phyloP scores from a whole-genome alignment of 2,113 vertebrate genomes.

The Columba livia region DNA sequence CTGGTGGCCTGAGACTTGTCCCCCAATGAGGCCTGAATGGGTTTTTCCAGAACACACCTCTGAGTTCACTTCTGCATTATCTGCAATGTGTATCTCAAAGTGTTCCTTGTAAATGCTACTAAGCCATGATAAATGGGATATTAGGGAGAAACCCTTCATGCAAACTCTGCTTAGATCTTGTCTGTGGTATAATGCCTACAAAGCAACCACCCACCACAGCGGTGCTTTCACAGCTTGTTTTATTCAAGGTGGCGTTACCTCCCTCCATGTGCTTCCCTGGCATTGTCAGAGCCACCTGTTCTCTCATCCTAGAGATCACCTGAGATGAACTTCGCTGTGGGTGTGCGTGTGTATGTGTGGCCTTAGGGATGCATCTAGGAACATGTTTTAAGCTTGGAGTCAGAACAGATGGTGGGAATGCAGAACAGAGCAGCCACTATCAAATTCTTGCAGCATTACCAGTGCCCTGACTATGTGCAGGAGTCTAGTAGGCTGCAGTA shows the following conservation, averaged over 20 bases:
- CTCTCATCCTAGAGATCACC: background rate
- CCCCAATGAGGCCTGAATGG: background rate
- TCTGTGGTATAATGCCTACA: background rate
- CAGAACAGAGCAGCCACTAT: background rate
- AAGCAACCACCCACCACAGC: background rate
- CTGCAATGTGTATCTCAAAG: background rate
- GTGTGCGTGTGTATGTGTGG: too few species aligned
- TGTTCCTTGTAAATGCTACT: background rate
- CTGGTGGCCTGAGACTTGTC: background rate
- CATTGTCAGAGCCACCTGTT: background rate
- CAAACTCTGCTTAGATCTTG: background rate
- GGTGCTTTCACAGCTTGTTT: background rate
- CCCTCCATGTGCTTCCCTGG: background rate
- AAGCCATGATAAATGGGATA: rapidly evolving
- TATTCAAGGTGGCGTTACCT: background rate
- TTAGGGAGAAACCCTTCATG: background rate
- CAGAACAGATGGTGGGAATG: background rate
- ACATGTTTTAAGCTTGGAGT: background rate
- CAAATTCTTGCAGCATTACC: background rate
- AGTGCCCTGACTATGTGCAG: too few species aligned
- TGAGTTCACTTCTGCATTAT: background rate
- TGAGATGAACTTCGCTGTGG: background rate
- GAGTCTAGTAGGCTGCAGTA: background rate
- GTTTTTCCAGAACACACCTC: background rate
- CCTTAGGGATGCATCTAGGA: background rate